Percentiles rank a stretch among this genome's conserved stretches.
Evolutionary conservation across 1,140 invertebrate genomes (phyloP).

Genomic region (Tribolium castaneum): DNA sequence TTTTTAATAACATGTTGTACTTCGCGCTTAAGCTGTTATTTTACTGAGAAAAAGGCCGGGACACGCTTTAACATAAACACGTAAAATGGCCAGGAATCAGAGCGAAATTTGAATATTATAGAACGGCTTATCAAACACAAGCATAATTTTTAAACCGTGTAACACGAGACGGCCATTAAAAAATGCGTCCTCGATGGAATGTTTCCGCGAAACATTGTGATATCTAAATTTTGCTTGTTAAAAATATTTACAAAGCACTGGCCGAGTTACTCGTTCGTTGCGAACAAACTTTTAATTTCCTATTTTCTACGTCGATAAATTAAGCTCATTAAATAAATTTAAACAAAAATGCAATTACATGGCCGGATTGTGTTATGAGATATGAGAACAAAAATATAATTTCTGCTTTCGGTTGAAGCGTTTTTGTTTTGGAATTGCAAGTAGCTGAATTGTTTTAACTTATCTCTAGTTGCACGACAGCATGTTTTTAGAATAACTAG

Average conservation of each 20-base stretch:
- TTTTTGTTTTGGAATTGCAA: not conserved
- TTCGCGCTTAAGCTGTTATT: not conserved
- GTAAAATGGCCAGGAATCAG: not conserved
- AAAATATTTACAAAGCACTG: not conserved
- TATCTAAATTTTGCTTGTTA: slow-evolving; percentile 3
- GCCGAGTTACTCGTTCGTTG: not conserved
- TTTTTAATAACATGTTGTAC: not conserved
- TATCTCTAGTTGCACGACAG: not conserved
- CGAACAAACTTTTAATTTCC: slow-evolving; percentile 8
- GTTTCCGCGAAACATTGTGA: not conserved
- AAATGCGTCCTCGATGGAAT: not conserved
- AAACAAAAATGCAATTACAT: not conserved
- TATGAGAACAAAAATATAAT: not conserved
- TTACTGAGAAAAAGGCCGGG: not conserved
- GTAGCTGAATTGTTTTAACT: not conserved
- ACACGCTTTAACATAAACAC: not conserved
- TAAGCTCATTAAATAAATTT: not conserved
- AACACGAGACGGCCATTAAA: not conserved
- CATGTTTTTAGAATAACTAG: not conserved
- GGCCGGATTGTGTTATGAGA: not conserved
- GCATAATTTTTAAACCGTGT: not conserved
- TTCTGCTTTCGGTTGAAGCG: not conserved
- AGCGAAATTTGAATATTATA: not conserved
- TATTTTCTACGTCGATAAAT: slow-evolving; percentile 4
- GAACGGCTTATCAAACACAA: not conserved